Evolutionary conservation across 2,797 vertebrate species (phyloP).

Genomic region (Sciurus vulgaris): DNA sequence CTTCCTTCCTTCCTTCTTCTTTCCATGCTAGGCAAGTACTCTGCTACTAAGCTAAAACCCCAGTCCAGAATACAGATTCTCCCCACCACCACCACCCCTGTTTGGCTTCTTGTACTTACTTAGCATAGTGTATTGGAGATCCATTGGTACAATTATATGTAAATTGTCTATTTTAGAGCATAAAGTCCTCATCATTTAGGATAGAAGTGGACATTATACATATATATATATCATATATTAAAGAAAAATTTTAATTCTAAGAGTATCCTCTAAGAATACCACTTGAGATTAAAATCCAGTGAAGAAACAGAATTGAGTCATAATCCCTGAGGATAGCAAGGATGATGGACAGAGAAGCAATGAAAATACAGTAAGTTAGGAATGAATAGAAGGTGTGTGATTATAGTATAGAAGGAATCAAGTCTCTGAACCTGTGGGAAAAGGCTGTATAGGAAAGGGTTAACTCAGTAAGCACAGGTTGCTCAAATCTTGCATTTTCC

Average conservation of each 20-base stretch:
- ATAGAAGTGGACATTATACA: background rate
- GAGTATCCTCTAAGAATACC: too few relatives aligned
- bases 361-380: background rate
- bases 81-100: too few relatives aligned
- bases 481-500: background rate
- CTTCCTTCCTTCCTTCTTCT: too few relatives aligned
- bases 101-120: background rate
- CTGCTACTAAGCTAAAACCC: too few relatives aligned
- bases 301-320: too few relatives aligned
- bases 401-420: background rate
- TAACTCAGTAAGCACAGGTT: background rate
- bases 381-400: background rate
- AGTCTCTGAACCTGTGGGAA: background rate
- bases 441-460: background rate
- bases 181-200: background rate
- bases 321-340: background rate
- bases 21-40: too few relatives aligned
- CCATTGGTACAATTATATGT: background rate
- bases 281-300: too few relatives aligned
- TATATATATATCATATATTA: background rate
- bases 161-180: background rate
- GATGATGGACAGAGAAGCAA: background rate
- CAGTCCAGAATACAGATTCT: background rate
- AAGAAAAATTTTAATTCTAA: background rate
- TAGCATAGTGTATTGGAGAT: background rate